Percentiles rank a stretch among this genome's conserved stretches.
phyloP scores from a whole-genome alignment of 1,140 invertebrate genomes.

The Hydropsyche tenuis region DNA sequence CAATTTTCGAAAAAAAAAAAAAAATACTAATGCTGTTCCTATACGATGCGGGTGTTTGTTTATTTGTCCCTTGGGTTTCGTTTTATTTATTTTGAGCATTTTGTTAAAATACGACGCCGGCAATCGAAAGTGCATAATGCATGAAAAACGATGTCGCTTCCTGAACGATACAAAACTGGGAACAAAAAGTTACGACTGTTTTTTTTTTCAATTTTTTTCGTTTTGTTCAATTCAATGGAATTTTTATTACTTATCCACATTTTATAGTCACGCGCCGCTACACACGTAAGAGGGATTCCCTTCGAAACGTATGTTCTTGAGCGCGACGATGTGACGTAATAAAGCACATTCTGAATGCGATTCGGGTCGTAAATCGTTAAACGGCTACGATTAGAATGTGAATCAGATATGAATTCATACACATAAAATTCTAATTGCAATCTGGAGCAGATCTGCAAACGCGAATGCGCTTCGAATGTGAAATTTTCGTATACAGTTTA shows the following conservation, averaged over 20 bases:
- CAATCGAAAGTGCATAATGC: conserved; percentile 34
- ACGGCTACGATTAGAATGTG: not conserved
- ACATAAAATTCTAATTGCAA: not conserved
- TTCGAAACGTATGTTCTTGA: conserved; percentile 7
- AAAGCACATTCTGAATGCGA: not conserved
- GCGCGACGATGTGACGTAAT: not conserved
- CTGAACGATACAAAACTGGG: conserved; percentile 35
- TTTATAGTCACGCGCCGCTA: conserved; percentile 30
- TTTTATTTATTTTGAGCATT: conserved; percentile 4
- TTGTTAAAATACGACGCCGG: conserved; percentile 15
- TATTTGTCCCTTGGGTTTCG: conserved; percentile 13
- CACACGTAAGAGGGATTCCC: conserved; percentile 27
- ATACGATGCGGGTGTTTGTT: conserved; percentile 21
- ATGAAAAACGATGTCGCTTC: conserved; percentile 35
- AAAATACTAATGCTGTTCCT: not conserved
- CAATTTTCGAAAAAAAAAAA: not conserved
- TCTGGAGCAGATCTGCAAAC: not conserved
- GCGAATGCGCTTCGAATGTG: not conserved
- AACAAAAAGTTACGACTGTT: conserved; percentile 19
- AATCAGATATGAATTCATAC: not conserved
- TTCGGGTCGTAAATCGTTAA: not conserved
- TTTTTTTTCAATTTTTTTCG: conserved; percentile 4
- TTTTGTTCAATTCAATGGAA: conserved; percentile 32
- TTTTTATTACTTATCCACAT: conserved; percentile 37
- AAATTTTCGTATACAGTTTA: not conserved